Evolutionary conservation across 2,797 vertebrate species (phyloP).

Genomic region (Mormyrus proboscirostris): DNA sequence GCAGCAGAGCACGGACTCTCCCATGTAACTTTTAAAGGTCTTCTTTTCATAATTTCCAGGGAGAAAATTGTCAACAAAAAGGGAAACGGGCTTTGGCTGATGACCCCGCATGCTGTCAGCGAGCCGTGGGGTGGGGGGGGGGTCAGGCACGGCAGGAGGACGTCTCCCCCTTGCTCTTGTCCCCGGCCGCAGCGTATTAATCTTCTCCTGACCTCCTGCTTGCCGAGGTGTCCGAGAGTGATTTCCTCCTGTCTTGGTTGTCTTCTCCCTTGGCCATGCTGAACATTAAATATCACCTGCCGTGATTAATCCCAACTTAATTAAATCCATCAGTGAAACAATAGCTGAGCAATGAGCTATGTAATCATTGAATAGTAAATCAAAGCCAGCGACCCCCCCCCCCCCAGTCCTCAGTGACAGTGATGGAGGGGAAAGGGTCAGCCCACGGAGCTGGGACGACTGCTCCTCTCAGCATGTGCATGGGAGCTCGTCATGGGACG

Average conservation of each 20-base stretch:
- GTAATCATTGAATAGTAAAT: constrained; percentile 98
- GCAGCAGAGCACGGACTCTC: not conserved
- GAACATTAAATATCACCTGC: constrained; percentile 96
- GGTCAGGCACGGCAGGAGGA: not conserved
- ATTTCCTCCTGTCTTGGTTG: constrained; percentile 61
- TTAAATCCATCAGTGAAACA: constrained; percentile 98
- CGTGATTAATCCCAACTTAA: constrained; percentile 99
- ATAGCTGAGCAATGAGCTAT: constrained; percentile 97
- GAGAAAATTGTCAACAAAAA: constrained; percentile 47
- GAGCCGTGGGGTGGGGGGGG: not conserved
- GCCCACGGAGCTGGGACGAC: constrained; percentile 52
- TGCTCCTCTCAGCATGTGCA: constrained; percentile 59
- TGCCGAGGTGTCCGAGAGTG: constrained; percentile 72
- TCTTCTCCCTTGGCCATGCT: constrained; percentile 56
- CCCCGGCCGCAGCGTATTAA: constrained; percentile 76
- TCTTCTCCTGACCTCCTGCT: constrained; percentile 77
- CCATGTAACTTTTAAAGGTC: constrained; percentile 4
- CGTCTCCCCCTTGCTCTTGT: constrained; percentile 53
- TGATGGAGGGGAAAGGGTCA: constrained; percentile 76
- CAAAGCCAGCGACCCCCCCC: constrained; percentile 69
- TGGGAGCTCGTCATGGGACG: constrained; percentile 27
- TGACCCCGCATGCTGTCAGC: constrained; percentile 39
- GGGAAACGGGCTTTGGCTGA: constrained; percentile 31
- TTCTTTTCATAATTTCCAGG: constrained; percentile 14
- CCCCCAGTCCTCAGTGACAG: constrained; percentile 84